Percentiles rank a stretch among this genome's conserved stretches.
These are phyloP conservation scores for Leptogaster cylindrica DNA, from an alignment of 2,888 invertebrate genomes.

Conservation along the genomic window DNA sequence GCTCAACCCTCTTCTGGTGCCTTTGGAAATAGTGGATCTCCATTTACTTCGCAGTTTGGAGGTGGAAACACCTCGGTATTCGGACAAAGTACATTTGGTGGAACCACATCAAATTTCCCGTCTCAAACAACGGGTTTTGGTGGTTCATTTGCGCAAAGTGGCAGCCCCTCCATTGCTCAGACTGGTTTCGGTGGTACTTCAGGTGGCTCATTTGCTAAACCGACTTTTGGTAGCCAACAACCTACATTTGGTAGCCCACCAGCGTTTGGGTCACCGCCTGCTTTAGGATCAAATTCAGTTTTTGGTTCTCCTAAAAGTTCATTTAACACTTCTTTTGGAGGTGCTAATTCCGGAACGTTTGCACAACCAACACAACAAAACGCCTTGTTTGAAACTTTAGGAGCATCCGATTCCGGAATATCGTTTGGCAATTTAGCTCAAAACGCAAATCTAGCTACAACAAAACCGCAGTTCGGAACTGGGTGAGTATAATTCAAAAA, in stretches of 20 bases:
- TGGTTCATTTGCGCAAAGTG: slow-evolving; percentile 52
- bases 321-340: slow-evolving; percentile 48
- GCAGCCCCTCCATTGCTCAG: slow-evolving; percentile 54
- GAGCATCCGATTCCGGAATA: slow-evolving; percentile 56
- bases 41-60: slow-evolving; percentile 45
- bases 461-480: slow-evolving; percentile 59
- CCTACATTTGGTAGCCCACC: slow-evolving; percentile 58
- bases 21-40: slow-evolving; percentile 20
- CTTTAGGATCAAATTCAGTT: slow-evolving; percentile 55
- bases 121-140: slow-evolving; percentile 27
- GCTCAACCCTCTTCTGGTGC: too few species aligned
- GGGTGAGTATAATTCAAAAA: too few species aligned
- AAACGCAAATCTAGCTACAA: slow-evolving; percentile 53
- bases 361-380: slow-evolving; percentile 53
- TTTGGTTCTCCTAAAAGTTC: slow-evolving; percentile 48
- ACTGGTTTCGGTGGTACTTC: slow-evolving; percentile 58
- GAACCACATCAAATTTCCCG: not conserved
- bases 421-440: slow-evolving; percentile 61
- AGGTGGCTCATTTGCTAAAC: slow-evolving; percentile 49
- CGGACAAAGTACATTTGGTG: slow-evolving; percentile 17
- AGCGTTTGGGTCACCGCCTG: slow-evolving; percentile 58
- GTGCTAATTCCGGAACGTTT: slow-evolving; percentile 43
- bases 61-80: slow-evolving; percentile 10
- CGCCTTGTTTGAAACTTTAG: slow-evolving; percentile 59
- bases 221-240: slow-evolving; percentile 54